Evolutionary conservation across 92 coral and sea anemone species (phyloP).

Genomic region (Umimayanthus chanpuru): DNA sequence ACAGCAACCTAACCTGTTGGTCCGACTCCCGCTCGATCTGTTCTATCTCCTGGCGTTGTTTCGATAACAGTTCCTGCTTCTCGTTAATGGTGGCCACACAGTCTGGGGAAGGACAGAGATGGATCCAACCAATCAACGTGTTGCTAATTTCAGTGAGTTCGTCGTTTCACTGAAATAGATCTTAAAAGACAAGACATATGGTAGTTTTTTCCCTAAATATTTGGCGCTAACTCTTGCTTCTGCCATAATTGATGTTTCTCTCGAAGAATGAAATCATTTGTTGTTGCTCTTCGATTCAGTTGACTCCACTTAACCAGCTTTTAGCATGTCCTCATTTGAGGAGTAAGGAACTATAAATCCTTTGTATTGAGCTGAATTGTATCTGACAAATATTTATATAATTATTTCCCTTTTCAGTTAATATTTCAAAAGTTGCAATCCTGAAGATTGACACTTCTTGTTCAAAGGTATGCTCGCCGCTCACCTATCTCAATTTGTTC

Average conservation of each 20-base stretch:
- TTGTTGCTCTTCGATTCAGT: background rate
- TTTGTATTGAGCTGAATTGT: background rate
- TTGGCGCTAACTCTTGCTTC: no score
- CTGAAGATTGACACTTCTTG: background rate
- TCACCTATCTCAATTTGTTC: slow-evolving; percentile 82
- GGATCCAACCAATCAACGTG: no score
- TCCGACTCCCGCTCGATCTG: slow-evolving; percentile 78
- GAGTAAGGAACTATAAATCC: background rate
- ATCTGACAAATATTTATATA: no score
- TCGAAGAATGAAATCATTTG: no score
- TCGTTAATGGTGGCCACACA: slow-evolving; percentile 68
- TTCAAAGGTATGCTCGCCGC: background rate
- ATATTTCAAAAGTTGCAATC: no score
- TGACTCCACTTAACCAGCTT: background rate
- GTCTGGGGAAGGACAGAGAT: slow-evolving; percentile 48
- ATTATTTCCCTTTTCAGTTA: no score
- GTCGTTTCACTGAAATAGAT: no score
- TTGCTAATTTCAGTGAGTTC: no score
- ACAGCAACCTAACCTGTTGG: slow-evolving; percentile 59
- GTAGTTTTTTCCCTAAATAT: no score
- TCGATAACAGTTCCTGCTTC: slow-evolving; percentile 68
- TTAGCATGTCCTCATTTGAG: background rate
- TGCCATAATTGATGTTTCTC: background rate
- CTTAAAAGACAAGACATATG: no score
- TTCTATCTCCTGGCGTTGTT: slow-evolving; percentile 78